Base-by-base conservation (phyloP, 2,797 vertebrate species). In the Ctenopoma kingsleyae region DNA sequence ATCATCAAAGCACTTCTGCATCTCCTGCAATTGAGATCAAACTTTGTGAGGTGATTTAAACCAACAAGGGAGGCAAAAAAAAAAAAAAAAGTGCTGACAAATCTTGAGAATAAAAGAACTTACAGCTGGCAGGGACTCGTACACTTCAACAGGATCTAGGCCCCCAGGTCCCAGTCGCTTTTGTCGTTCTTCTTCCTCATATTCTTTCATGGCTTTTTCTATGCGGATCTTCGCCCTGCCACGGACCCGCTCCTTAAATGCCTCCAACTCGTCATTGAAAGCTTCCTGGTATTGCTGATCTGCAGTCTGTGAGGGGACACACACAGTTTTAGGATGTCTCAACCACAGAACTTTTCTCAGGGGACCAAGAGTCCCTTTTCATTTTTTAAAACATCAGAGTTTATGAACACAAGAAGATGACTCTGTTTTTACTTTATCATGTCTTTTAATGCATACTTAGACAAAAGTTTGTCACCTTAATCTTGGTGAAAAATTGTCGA, bases 221-320 rank as follows among this genome's bases (percentile, higher is more conserved):
- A 98, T 93, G 64, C 97, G 95, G n/a, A 95, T 95, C 91, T 96
- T 96, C 0, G 97, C 97, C 0, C 97, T 91, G 47, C 94, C 95
- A 0, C 95, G 93, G 46, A 99, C 97, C 0, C 97, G 91, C 54
- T 94, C 96, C 80, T 98, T 99, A 82, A 98, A 99, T 0, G 96
- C 95, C 60, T 96, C 96, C 76, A 99, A 90, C 83, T 99, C 97
- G 0, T 98, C 96, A 0, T 95, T 98, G 88, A 98, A 98, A 2
- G 97, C 97, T 0, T 99, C 97, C 91, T 97, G 96, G 88, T 99
- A 98, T 84, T 97, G 97, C 74, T 97, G 96, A 69, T 98, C 97
- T 0, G 97, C 96, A 0, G 96, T 99, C 97, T 98, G 84, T 2
- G 17, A 9, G 19, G 30, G 48, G 20, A 80, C 36, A 66, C 5